phyloP scores from a whole-genome alignment of 2,113 vertebrate genomes.

The Sebastes schlegelii region DNA sequence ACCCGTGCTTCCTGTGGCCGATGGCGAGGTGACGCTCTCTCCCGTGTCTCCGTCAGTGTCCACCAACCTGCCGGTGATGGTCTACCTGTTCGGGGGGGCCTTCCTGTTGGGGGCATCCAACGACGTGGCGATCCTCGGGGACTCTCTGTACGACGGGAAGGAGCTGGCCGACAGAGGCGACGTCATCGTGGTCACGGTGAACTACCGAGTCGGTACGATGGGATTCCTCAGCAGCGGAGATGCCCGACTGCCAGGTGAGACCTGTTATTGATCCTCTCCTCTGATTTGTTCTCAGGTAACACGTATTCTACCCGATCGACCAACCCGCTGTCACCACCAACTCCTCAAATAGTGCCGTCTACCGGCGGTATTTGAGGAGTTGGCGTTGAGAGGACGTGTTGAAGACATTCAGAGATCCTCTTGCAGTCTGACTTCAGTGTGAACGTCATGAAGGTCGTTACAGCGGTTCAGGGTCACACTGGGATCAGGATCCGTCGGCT shows the following conservation, averaged over 20 bases:
- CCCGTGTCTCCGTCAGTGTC: slow-evolving; percentile 51
- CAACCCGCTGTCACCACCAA: too few relatives aligned
- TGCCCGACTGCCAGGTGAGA: slow-evolving; percentile 67
- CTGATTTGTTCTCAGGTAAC: too few relatives aligned
- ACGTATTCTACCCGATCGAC: too few relatives aligned
- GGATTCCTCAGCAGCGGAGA: slow-evolving; percentile 78
- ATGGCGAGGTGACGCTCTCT: too few relatives aligned
- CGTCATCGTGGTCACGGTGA: slow-evolving; percentile 73
- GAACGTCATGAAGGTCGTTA: not conserved
- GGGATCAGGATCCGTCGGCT: not conserved
- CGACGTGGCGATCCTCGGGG: slow-evolving; percentile 63
- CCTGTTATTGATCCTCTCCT: not conserved
- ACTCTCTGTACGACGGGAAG: slow-evolving; percentile 76
- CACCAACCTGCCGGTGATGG: slow-evolving; percentile 70
- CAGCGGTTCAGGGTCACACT: not conserved
- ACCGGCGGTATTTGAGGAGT: too few relatives aligned
- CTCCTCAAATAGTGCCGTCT: too few relatives aligned
- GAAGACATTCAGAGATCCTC: too few relatives aligned
- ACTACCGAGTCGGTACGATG: slow-evolving; percentile 76
- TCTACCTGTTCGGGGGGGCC: slow-evolving; percentile 76
- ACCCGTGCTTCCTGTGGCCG: too few relatives aligned
- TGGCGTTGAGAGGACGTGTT: too few relatives aligned
- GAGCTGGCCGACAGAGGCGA: slow-evolving; percentile 72
- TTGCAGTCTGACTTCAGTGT: not conserved
- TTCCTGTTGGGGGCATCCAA: slow-evolving; percentile 78